These are phyloP conservation scores for Caenorhabditis drosophilae DNA, from an alignment of 2,888 invertebrate genomes.

Conservation along the genomic window DNA sequence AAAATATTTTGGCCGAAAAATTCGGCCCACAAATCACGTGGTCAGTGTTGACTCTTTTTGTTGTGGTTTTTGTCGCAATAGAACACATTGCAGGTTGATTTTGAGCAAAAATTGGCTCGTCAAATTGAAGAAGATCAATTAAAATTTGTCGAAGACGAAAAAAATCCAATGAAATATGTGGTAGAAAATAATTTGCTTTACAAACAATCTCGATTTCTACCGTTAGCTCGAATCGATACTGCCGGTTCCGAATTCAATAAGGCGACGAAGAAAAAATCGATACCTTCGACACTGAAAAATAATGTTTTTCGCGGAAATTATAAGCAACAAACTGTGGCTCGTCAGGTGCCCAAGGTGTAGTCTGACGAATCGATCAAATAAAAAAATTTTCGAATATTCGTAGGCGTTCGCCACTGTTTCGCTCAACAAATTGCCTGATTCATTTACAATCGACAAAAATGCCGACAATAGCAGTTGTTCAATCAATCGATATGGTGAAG, in stretches of 20 bases:
- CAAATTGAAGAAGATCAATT: constrained; percentile 37
- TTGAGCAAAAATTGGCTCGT: constrained; percentile 22
- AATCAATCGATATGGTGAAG: constrained; percentile 25
- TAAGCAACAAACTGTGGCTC: constrained; percentile 31
- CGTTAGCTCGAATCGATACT: constrained; percentile 25
- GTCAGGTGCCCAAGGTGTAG: no score
- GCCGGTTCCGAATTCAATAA: no score
- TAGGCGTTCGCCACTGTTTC: background rate
- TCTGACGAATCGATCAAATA: no score
- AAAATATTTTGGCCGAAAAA: no score
- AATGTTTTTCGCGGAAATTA: constrained; percentile 33
- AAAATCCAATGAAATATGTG: constrained; percentile 37
- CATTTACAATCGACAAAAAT: no score
- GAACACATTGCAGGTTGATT: constrained; percentile 23
- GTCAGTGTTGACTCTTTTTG: no score
- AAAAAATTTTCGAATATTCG: no score
- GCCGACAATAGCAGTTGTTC: constrained; percentile 19
- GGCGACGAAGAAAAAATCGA: no score
- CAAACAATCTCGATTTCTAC: constrained; percentile 23
- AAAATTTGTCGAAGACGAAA: constrained; percentile 36
- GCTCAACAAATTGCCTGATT: background rate
- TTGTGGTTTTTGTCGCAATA: no score
- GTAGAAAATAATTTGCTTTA: constrained; percentile 32
- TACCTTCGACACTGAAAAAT: constrained; percentile 9
- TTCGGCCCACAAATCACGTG: no score